Evolutionary conservation across 2,113 vertebrate species (phyloP), one percentile per base, ranked within the genome.

Genomic region (Natator depressus): DNA sequence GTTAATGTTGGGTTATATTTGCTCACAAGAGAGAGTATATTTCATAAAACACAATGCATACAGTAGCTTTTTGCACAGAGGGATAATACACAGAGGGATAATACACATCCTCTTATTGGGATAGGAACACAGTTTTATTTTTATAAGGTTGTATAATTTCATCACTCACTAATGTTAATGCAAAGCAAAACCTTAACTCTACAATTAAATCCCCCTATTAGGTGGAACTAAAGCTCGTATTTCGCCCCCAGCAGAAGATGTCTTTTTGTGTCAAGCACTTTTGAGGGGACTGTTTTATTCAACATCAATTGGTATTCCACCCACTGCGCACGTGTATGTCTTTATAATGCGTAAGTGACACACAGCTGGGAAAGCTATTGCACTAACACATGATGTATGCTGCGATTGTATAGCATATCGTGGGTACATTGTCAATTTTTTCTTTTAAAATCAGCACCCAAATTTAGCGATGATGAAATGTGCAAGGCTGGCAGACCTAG

Each of bases 121-220:
- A 54, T 88, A 80, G 91, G 84, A 91, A 96, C 90, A 91, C 47
- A 93, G 93, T 96, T 95, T 90, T 91, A 42, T 95, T 94, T 96
- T 91, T 84, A 86, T 89, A 92, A 31, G 29, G 81, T 55, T 5
- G 79, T 79, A 82, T 96, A 96, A 97, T 89, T 96, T 96, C 96
- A 93, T 93, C 93, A 81, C 54, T 96, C 90, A 85, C 47, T 90
- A 82, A 95, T 95, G 85, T 89, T 94, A 46, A 90, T 89, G 89
- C 79, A 75, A 94, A 88, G 83, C 38, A 17, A 51, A 78, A 92
- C 53, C 19, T 38, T 27, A 82, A 42, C 24, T 9, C 25, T 31
- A 10, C 5, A 81, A 88, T 9, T 89, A 65, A 85, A 76, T 90
- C 89, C 92, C 89, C 93, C 72, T 87, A 90, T 84, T 79, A 17